Evolutionary conservation across 1,140 invertebrate genomes (phyloP), one percentile per base, ranked within the genome.

Genomic region (Heliconius nattereri): DNA sequence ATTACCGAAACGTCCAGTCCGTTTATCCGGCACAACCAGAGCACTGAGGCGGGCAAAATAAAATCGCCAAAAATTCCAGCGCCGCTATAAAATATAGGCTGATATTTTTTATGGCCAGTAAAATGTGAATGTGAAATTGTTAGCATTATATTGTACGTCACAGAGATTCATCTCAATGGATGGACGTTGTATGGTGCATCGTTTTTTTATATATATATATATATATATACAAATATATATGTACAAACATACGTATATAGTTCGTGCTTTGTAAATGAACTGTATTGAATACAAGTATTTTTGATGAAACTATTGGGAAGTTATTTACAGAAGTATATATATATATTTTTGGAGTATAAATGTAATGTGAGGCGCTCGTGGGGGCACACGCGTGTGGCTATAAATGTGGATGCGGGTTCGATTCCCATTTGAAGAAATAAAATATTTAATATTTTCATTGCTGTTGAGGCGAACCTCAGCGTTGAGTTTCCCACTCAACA

Each of bases 41-140:
- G 81, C 82, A 81, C 77, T 80, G 78, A 84, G 81, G 78, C 80
- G 78, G 79, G 74, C 84, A 81, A 82, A 86, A 87, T 83, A 86
- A 85, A 87, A 83, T 83, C 73, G 78, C 78, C 32, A 35, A 82
- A 85, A 83, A 86, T 85, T 84, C 81, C 81, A 80, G 29, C 78
- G 73, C 75, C 73, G 81, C 79, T 80, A 81, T 88, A 90, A 88
- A 90, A 87, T 85, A 86, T 85, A 83, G 78, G 83, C 82, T 82
- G 81, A 83, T 86, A 86, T 88, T 88, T 87, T 89, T 90, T 89
- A 89, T 87, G 85, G 84, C 70, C 87, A 86, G 86, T 89, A 89
- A 90, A 90, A 86, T 78, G 83, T 79, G 88, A 84, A 86, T 87
- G 85, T 84, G 81, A 79, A 84, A 86, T 85, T 84, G 85, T 89